Percentiles rank a stretch among this genome's conserved stretches.
Conservation (phyloP, 2,113 vertebrate genomes). For the Anser brachyrhynchus region DNA sequence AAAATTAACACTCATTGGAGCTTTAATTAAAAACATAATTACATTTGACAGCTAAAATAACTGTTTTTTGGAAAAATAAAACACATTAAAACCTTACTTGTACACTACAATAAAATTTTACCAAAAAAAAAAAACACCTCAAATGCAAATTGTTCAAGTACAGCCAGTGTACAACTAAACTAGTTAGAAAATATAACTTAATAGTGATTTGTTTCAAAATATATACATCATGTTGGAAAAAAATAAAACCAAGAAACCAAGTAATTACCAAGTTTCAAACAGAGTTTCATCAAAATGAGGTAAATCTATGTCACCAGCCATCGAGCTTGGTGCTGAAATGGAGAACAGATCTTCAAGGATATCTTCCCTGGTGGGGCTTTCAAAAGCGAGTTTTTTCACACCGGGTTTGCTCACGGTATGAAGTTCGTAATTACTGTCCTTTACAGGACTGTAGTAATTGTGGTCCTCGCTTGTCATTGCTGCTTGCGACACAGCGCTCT, state of each 20-base stretch:
- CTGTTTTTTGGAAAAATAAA: conserved; percentile 9
- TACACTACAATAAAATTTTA: not conserved
- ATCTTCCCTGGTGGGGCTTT: conserved; percentile 70
- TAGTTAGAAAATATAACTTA: conserved; percentile 50
- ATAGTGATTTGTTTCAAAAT: conserved; percentile 48
- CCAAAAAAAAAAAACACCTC: not conserved
- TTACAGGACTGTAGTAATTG: conserved; percentile 49
- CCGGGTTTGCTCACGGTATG: not conserved
- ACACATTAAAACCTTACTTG: not conserved
- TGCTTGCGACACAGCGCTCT: not conserved
- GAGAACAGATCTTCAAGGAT: conserved; percentile 87
- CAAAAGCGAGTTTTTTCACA: conserved; percentile 20
- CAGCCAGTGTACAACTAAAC: conserved; percentile 41
- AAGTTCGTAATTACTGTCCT: conserved; percentile 11
- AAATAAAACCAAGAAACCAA: conserved; percentile 33
- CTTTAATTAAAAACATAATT: not conserved
- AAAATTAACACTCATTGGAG: not conserved
- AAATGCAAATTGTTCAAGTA: conserved; percentile 56
- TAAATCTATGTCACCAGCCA: conserved; percentile 78
- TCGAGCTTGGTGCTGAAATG: conserved; percentile 69
- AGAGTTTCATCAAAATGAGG: conserved; percentile 84
- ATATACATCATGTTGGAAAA: conserved; percentile 38
- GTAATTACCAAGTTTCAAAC: conserved; percentile 77
- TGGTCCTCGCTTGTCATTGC: conserved; percentile 18
- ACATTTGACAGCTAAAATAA: not conserved